Base-by-base conservation (phyloP, 2,888 invertebrate species). In the Linnaemya vulpina region DNA sequence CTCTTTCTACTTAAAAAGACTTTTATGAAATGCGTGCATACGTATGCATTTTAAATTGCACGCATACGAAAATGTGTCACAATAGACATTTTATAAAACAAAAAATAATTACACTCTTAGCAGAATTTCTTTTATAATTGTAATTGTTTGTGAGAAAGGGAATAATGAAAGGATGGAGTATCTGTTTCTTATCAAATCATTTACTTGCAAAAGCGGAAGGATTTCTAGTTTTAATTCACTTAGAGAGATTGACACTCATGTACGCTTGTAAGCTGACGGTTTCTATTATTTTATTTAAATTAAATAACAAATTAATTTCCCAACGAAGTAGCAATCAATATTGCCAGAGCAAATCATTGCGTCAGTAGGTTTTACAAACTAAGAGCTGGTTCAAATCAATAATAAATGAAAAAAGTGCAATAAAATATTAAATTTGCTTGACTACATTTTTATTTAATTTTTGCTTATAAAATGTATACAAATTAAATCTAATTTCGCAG, bases 11-110 rank as follows among this genome's bases (percentile, higher is more conserved):
- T 74, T 74, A 25, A 30, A 65, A 76, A 20, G 73, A 25, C 63
- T 78, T 84, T 75, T 35, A 46, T 62, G 25, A 75, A 79, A 71
- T 79, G 77, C 80, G 67, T 82, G 85, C 82, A 70, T 55, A 78
- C 78, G 78, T 38, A 82, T 77, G 77, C 70, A 85, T 65, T 83
- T 76, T 68, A 62, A 53, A 46, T 78, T 55, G 9, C 46, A 70
- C 51, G 35, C 38, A 51, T 63, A 75, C 49, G 13, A 22, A 35
- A 65, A 71, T 53, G 49, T 51, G 30, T 30, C 74, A 68, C 62
- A 81, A 74, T 65, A 77, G 63, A 35, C 71, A 49, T 15, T 62
- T 51, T 65, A 38, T n/a, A 22, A 20, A 51, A 22, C 62, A 80
- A 67, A 49, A 81, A 77, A 77, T 53, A 77, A 73, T 68, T 40